A percentile compares a stretch with the other conserved stretches of the same genome.
These are phyloP conservation scores for Leistus spinibarbis DNA, from an alignment of 2,888 invertebrate species.

Conservation along the genomic window DNA sequence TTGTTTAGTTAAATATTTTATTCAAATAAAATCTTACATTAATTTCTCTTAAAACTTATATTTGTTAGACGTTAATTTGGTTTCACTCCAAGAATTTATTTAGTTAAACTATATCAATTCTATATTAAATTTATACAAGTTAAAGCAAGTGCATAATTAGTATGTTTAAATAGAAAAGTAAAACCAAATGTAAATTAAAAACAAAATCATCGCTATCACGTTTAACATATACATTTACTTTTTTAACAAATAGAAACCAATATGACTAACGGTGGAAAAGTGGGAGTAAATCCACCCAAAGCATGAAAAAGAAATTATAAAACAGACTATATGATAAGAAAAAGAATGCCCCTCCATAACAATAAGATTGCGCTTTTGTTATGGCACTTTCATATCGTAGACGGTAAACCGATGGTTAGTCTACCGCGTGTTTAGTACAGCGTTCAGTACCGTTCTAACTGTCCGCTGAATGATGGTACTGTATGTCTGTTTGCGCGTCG, in stretches of 20 bases:
- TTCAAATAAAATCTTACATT: too few species aligned
- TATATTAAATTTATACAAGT: background rate
- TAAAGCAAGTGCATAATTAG: background rate
- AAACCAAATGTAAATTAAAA: background rate
- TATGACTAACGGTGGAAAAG: slow-evolving; percentile 7
- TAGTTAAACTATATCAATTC: too few species aligned
- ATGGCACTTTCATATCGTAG: slow-evolving; percentile 27
- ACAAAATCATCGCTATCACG: background rate
- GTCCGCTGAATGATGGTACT: slow-evolving; percentile 4
- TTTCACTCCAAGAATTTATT: too few species aligned
- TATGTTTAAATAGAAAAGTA: background rate
- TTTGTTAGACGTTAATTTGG: too few species aligned
- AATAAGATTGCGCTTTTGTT: background rate
- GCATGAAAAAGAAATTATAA: background rate
- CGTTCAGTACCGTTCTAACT: slow-evolving; percentile 34
- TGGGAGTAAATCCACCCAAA: background rate
- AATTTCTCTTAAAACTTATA: too few species aligned
- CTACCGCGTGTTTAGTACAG: background rate
- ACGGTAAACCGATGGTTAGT: background rate
- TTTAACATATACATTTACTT: too few species aligned
- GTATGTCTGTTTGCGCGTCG: background rate
- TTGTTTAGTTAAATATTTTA: too few species aligned
- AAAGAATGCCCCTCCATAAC: background rate
- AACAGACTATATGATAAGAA: too few species aligned
- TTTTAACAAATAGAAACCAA: background rate